A percentile compares a stretch with the other conserved stretches of the same genome.
Conservation (phyloP, 2,797 vertebrate genomes). For the Phoxinus dragarum region DNA sequence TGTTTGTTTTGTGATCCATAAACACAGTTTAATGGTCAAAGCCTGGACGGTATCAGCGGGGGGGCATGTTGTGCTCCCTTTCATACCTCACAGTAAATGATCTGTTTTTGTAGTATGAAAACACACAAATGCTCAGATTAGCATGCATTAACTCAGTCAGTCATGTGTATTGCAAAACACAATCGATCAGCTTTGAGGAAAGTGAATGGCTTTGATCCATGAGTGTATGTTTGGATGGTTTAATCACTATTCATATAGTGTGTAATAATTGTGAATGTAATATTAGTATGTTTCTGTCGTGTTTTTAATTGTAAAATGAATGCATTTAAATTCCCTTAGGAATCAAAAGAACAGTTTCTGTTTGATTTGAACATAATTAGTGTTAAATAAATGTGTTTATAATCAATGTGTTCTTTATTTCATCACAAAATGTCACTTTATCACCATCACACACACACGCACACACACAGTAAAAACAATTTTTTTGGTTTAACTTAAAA, state of each 20-base stretch:
- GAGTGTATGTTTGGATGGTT: background rate
- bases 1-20: slow-evolving; percentile 61
- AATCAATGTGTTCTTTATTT: background rate
- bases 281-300: background rate
- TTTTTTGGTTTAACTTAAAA: no score
- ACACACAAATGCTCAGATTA: slow-evolving; percentile 10
- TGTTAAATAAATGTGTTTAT: background rate
- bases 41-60: slow-evolving; percentile 43
- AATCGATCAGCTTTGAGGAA: background rate
- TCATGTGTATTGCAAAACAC: background rate
- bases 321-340: background rate
- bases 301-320: background rate
- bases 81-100: slow-evolving; percentile 37
- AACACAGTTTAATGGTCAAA: slow-evolving; percentile 54
- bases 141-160: background rate
- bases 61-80: slow-evolving; percentile 23
- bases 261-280: background rate
- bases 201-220: background rate
- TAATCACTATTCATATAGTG: background rate
- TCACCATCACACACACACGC: background rate
- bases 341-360: background rate
- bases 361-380: background rate
- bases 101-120: background rate
- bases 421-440: background rate
- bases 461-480: no score